Conservation (phyloP, 2,888 invertebrate species). For the Thumatha senex region DNA sequence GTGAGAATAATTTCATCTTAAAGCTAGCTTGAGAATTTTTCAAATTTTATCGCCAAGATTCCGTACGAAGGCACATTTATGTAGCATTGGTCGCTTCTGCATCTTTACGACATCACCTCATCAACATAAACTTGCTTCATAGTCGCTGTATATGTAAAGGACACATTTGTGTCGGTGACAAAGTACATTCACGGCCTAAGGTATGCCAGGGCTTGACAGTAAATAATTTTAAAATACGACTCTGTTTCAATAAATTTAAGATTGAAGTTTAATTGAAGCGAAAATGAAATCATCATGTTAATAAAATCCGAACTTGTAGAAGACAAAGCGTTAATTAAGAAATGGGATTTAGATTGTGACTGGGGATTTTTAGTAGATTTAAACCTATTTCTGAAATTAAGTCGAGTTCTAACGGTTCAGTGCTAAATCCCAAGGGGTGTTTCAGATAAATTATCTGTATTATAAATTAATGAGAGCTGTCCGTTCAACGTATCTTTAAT, state of each 20-base stretch:
- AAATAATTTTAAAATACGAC: slow-evolving; percentile 12
- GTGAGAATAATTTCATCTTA: slow-evolving; percentile 1
- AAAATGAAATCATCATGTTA: slow-evolving; percentile 41
- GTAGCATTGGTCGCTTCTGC: slow-evolving; percentile 35
- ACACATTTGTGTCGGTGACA: slow-evolving; percentile 61
- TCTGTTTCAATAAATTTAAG: slow-evolving; percentile 8
- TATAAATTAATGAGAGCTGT: neutral
- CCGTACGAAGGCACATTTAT: slow-evolving; percentile 19
- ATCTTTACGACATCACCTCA: slow-evolving; percentile 28
- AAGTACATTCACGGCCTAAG: slow-evolving; percentile 56
- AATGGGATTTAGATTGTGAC: slow-evolving; percentile 47
- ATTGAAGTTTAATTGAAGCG: slow-evolving; percentile 9
- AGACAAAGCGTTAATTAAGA: slow-evolving; percentile 58
- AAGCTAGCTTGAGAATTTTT: slow-evolving; percentile 11
- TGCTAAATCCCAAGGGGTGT: neutral
- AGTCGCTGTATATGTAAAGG: slow-evolving; percentile 54
- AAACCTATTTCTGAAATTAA: slow-evolving; percentile 23
- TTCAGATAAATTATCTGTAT: neutral
- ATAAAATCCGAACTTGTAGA: slow-evolving; percentile 53
- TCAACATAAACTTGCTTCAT: slow-evolving; percentile 41
- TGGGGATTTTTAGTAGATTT: slow-evolving; percentile 31
- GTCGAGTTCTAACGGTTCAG: slow-evolving; percentile 4
- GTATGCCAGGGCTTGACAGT: slow-evolving; percentile 39
- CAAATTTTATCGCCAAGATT: slow-evolving; percentile 6
- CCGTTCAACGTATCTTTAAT: too few relatives aligned